Percentiles rank a stretch among this genome's conserved stretches.
These are phyloP conservation scores for Hydropsyche tenuis DNA, from an alignment of 1,140 invertebrate genomes.

Conservation along the genomic window DNA sequence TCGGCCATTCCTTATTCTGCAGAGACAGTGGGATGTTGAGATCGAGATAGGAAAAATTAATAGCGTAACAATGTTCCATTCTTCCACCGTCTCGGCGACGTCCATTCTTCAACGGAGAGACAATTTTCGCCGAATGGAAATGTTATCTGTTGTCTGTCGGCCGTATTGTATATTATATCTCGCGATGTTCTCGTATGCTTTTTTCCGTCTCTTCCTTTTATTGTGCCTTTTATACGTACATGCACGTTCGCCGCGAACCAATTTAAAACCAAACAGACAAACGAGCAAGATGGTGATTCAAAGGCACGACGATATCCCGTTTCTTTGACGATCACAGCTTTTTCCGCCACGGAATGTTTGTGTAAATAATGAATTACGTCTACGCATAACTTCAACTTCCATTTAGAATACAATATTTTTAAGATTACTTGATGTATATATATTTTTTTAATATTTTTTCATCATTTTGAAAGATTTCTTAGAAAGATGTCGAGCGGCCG, in stretches of 20 bases:
- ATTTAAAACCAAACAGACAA: conserved; percentile 29
- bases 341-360: no score
- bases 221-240: conserved; percentile 2
- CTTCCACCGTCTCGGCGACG: conserved; percentile 34
- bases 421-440: background rate
- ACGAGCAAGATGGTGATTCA: conserved; percentile 6
- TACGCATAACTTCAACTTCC: no score
- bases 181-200: conserved; percentile 10
- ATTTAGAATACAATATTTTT: background rate
- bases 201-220: conserved; percentile 9
- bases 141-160: conserved; percentile 35
- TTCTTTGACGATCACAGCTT: background rate
- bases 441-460: background rate
- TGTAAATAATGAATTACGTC: no score
- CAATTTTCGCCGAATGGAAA: conserved; percentile 40
- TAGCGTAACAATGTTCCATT: conserved; percentile 41
- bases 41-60: conserved; percentile 43
- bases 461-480: no score
- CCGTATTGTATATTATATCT: background rate
- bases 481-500: background rate
- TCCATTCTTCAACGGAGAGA: conserved; percentile 36
- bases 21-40: conserved; percentile 36
- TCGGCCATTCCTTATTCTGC: conserved; percentile 37
- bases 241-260: conserved; percentile 8
- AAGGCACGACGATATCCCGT: conserved; percentile 19